A percentile compares a stretch with the other conserved stretches of the same genome.
These are phyloP conservation scores for Apoderus coryli DNA, from an alignment of 2,888 invertebrate species.

Conservation along the genomic window DNA sequence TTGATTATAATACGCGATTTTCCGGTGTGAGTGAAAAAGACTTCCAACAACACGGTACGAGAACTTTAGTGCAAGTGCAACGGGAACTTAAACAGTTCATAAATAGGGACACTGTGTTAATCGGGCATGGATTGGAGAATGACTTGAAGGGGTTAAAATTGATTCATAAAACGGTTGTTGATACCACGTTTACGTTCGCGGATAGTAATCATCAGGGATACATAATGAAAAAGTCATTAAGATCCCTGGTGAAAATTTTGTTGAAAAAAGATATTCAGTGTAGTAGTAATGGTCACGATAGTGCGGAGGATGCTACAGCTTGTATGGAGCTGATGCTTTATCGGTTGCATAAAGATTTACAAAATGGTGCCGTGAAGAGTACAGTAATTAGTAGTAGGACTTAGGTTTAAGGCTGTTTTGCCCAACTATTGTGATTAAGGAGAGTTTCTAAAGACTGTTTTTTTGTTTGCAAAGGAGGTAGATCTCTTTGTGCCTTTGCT, in stretches of 20 bases:
- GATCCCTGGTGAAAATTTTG: conserved; percentile 55
- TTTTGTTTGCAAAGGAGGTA: too few relatives aligned
- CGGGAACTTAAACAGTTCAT: conserved; percentile 70
- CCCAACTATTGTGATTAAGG: too few relatives aligned
- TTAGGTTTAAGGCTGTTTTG: too few relatives aligned
- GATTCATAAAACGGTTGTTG: conserved; percentile 71
- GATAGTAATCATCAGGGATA: conserved; percentile 79
- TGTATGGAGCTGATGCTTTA: conserved; percentile 81
- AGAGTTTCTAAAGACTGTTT: too few relatives aligned
- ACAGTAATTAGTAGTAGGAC: too few relatives aligned
- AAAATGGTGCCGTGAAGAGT: too few relatives aligned
- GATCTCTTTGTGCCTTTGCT: conserved; percentile 4
- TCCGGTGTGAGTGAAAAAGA: conserved; percentile 73
- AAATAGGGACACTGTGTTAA: conserved; percentile 69
- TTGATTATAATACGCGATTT: conserved; percentile 92
- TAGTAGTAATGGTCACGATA: conserved; percentile 68
- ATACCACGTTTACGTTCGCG: conserved; percentile 73
- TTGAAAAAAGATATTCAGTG: conserved; percentile 73
- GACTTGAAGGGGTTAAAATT: conserved; percentile 79
- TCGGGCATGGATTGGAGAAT: conserved; percentile 92
- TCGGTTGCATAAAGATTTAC: too few relatives aligned
- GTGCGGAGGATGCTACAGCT: conserved; percentile 81
- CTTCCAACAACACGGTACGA: conserved; percentile 37
- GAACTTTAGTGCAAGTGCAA: conserved; percentile 67
- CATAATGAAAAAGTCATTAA: conserved; percentile 71